Percentiles rank a stretch among this genome's conserved stretches.
Evolutionary conservation across 2,888 invertebrate genomes (phyloP).

Genomic region (Epinotia nisella): DNA sequence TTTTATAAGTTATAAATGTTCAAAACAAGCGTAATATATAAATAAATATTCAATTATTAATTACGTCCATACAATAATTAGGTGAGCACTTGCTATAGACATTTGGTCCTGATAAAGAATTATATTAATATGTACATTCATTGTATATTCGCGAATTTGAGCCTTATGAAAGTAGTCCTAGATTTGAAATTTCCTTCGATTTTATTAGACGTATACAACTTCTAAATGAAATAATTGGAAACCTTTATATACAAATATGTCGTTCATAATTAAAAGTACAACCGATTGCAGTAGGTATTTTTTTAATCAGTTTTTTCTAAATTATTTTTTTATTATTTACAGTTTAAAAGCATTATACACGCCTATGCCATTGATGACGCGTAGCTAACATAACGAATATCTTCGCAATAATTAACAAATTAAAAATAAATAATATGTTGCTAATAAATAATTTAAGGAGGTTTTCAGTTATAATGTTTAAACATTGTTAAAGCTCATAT

Average conservation of each 20-base stretch:
- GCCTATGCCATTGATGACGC: neutral
- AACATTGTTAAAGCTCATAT: neutral
- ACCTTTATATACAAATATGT: neutral
- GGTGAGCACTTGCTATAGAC: slow-evolving; percentile 7
- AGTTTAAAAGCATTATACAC: neutral
- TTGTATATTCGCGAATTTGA: neutral
- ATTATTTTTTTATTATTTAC: no score
- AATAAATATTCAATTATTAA: slow-evolving; percentile 36
- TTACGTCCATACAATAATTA: slow-evolving; percentile 37
- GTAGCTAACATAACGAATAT: neutral
- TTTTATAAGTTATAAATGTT: slow-evolving; percentile 1
- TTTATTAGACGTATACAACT: neutral
- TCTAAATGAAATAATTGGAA: no score
- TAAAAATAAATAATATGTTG: neutral
- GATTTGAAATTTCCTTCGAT: neutral
- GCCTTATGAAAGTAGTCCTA: neutral
- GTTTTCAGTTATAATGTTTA: neutral
- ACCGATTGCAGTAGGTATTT: no score
- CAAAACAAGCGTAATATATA: slow-evolving; percentile 15
- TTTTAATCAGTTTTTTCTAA: no score
- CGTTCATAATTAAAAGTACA: neutral
- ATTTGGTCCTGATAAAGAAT: neutral
- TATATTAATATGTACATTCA: neutral
- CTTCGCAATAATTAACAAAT: neutral
- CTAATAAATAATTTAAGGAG: no score